A percentile compares a stretch with the other conserved stretches of the same genome.
Conservation (phyloP, 2,888 invertebrate genomes). For the Euclidia mi region DNA sequence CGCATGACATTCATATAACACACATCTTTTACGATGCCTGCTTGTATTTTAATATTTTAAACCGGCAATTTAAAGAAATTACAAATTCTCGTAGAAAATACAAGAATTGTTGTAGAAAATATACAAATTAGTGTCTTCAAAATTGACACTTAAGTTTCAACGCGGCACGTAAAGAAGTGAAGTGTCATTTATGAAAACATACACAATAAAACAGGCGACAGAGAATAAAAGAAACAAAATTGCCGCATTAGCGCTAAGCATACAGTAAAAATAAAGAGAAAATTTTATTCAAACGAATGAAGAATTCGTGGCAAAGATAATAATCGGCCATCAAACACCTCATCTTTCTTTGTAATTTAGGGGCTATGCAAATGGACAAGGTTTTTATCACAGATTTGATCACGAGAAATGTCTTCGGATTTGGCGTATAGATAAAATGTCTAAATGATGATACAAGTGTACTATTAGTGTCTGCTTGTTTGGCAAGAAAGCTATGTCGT, state of each 20-base stretch:
- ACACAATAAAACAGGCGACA: conserved; percentile 22
- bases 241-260: conserved; percentile 28
- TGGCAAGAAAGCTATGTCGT: conserved; percentile 49
- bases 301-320: conserved; percentile 44
- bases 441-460: conserved; percentile 56
- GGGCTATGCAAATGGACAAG: conserved; percentile 65
- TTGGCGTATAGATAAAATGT: conserved; percentile 60
- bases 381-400: conserved; percentile 59
- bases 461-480: conserved; percentile 51
- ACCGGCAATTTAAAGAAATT: neutral
- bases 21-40: conserved; percentile 5
- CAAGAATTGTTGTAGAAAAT: no score
- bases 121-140: neutral
- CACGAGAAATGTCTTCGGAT: conserved; percentile 62
- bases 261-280: conserved; percentile 30
- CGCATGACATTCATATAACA: conserved; percentile 7
- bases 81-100: conserved; percentile 8
- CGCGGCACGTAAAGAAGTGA: conserved; percentile 5
- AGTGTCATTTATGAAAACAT: conserved; percentile 17
- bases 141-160: neutral
- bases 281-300: conserved; percentile 32
- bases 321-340: conserved; percentile 60
- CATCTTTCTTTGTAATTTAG: conserved; percentile 64
- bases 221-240: conserved; percentile 26
- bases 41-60: conserved; percentile 10